Percentiles rank a stretch among this genome's conserved stretches.
Conservation (phyloP, 2,797 vertebrate species). For the Lophura swinhoii region DNA sequence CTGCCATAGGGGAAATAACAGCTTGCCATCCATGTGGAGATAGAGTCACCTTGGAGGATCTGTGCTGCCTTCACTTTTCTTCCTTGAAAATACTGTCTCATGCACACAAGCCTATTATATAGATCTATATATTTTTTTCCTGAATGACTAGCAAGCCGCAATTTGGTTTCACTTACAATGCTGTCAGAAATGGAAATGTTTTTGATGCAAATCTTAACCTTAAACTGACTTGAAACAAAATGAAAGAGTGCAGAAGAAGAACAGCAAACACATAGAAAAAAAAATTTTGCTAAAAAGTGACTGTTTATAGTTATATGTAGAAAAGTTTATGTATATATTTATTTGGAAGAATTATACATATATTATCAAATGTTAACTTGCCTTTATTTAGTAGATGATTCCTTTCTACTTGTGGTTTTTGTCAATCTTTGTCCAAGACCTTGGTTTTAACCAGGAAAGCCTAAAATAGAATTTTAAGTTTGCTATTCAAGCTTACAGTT, state of each 20-base stretch:
- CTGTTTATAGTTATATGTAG: neutral
- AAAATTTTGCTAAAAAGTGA: neutral
- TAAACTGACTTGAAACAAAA: neutral
- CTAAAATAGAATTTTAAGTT: neutral
- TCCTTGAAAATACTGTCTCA: neutral
- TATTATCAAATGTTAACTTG: neutral
- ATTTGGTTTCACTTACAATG: neutral
- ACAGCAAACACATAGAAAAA: neutral
- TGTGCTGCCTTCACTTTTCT: neutral
- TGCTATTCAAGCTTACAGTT: neutral
- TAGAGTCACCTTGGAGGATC: conserved; percentile 50
- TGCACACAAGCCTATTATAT: neutral
- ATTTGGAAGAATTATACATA: neutral
- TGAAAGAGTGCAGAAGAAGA: neutral
- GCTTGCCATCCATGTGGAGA: conserved; percentile 18
- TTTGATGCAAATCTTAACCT: neutral
- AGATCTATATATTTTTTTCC: neutral
- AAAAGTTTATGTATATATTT: neutral
- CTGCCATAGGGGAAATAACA: neutral
- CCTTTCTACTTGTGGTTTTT: neutral
- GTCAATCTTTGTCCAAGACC: neutral
- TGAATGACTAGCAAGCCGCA: neutral
- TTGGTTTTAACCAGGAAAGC: neutral
- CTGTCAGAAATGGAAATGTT: neutral
- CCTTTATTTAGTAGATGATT: neutral